Conservation (phyloP, 2,797 vertebrate genomes). For the Coregonus suidteri region DNA sequence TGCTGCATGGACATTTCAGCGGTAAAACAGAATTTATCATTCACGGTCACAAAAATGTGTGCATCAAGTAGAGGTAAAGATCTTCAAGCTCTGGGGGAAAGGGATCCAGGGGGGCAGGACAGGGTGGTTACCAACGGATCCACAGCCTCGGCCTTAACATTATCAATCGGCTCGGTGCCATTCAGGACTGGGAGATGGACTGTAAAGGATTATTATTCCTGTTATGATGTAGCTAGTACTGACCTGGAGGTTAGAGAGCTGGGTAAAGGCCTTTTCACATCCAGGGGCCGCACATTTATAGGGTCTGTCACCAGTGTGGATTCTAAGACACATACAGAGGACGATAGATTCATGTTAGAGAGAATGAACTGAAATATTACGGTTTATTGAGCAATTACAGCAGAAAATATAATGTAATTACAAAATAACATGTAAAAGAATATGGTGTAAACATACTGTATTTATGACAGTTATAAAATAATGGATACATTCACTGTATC, state of each 20-base stretch:
- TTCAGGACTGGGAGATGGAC: background rate
- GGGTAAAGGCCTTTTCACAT: constrained; percentile 98
- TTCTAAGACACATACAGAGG: constrained; percentile 73
- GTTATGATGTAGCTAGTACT: constrained; percentile 39
- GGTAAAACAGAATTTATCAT: too few species aligned
- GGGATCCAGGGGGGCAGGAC: too few species aligned
- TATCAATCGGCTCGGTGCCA: background rate
- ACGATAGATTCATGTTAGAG: background rate
- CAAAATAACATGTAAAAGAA: too few species aligned
- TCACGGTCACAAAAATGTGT: too few species aligned
- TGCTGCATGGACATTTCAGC: too few species aligned
- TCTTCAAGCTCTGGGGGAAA: too few species aligned
- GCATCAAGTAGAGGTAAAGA: too few species aligned
- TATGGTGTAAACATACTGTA: background rate
- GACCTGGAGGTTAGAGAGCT: constrained; percentile 98
- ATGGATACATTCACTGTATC: background rate
- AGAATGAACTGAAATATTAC: background rate
- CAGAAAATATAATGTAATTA: background rate
- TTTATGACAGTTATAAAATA: background rate
- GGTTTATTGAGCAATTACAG: background rate
- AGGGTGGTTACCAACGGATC: too few species aligned
- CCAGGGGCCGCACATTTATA: constrained; percentile 98
- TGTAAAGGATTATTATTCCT: background rate
- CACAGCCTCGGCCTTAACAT: background rate
- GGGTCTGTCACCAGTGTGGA: constrained; percentile 96